Evolutionary conservation across 2,797 vertebrate species (phyloP), one percentile per base, ranked within the genome.

Genomic region (Tiaroga cobitis): DNA sequence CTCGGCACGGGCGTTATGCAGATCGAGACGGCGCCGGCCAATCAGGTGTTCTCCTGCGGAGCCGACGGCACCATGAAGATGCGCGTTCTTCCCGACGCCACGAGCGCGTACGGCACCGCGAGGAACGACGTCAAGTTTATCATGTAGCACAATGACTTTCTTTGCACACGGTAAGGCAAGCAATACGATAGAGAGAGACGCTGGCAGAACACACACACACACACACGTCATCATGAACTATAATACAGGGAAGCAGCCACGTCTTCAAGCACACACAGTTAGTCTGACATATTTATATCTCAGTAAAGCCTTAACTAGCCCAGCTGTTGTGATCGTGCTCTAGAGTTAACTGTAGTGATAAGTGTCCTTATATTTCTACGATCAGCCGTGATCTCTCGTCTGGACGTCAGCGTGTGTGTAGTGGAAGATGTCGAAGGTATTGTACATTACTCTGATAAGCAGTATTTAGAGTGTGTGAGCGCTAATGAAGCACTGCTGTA

Each of bases 1-100:
- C 97, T 99, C 41, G 98, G 98, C 89, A 99, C 98, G 0, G 98
- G 98, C 39, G 97, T 99, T 88, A 99, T 99, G 98, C 98, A 99
- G 91, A 95, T 99, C 67, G 98, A 99, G 92, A 96, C 96, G 84
- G 98, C 97, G 34, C 97, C 96, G 59, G 91, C 95, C 92, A 97
- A 97, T 92, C 97, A 99, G 92, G 93, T 99, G 90, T 99, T 99
- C 92, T 99, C 98, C 74, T 99, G 98, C 90, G 98, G 98, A 81
- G 98, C 98, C 8, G 98, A 99, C 89, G 98, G 98, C 79, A 99
- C 98, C 90, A 97, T 99, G 94, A 99, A 99, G 94, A 97, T 99
- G 97, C 95, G 98, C 88, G 88, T 97, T 88, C 95, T 99, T 24
- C 97, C 97, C 0, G 97, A 99, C 92, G 95, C 95, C 83, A 97